Conservation (phyloP, 92 coral and sea anemone species). For the Parazoanthus swiftii region DNA sequence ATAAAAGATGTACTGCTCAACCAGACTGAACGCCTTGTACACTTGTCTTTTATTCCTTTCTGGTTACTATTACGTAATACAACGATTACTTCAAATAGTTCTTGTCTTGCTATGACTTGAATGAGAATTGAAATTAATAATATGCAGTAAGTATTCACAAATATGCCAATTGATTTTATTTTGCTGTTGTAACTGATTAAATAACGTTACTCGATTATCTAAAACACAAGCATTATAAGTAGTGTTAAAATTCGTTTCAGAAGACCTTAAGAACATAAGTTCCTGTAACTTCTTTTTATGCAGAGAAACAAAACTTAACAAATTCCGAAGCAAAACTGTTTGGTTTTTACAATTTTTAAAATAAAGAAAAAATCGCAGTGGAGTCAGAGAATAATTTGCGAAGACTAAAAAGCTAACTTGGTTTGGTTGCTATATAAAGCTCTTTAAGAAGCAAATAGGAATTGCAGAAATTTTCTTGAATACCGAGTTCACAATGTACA, state of each 20-base stretch:
- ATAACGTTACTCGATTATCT: background rate
- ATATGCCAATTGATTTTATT: background rate
- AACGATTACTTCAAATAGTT: background rate
- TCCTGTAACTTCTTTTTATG: background rate
- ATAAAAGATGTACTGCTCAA: no score
- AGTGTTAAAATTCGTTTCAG: background rate
- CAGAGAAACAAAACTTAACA: background rate
- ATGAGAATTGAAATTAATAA: background rate
- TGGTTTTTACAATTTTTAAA: no score
- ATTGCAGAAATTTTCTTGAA: background rate
- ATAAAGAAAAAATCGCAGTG: background rate
- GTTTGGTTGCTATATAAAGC: background rate
- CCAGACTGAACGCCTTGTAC: no score
- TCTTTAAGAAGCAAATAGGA: background rate
- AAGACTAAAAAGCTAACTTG: background rate
- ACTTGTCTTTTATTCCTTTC: background rate
- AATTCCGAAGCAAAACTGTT: background rate
- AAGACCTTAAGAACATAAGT: background rate
- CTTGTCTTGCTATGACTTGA: background rate
- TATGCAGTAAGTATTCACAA: background rate
- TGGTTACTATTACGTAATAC: background rate
- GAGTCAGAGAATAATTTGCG: no score
- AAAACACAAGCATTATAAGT: background rate
- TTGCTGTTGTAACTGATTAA: constrained; percentile 1
- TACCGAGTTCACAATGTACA: constrained; percentile 1